Evolutionary conservation across 2,113 vertebrate species (phyloP), one percentile per base, ranked within the genome.

Genomic region (Phyllopteryx taeniolatus): DNA sequence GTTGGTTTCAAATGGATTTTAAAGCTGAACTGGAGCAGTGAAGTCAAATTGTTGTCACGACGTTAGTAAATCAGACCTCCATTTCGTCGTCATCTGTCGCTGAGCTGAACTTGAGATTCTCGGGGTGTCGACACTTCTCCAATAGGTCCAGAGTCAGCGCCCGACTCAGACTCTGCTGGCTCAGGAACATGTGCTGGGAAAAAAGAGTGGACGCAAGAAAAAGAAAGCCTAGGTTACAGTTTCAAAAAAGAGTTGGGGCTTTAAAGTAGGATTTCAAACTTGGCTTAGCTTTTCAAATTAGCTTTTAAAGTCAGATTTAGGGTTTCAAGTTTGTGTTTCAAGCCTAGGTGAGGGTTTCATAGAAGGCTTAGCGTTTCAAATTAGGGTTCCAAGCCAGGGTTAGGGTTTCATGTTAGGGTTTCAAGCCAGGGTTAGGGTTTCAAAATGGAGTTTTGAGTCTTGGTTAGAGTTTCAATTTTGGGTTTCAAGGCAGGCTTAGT

Each of bases 111-210:
- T 88, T 79, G 27, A 93, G 91, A 61, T 95, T 94, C 77, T 94
- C 95, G 4, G 96, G 95, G 61, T 96, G 88, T 43, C 76, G 86
- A 39, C 90, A 84, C 65, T 94, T 94, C 77, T 97, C 96, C 72
- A 97, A 91, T 77, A 97, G 92, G 27, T 96, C 94, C 27, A 94
- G 89, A 53, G 93, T 95, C 79, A 96, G 91, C 4, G 90, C 90
- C 75, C 86, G 88, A 8, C 75, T 92, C 70, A 97, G 89, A 44
- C 86, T 74, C 0, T 87, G 78, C 87, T 95, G 95, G 4, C 86
- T 91, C 69, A 96, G 79, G 75, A 96, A 92, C 8, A 86, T 71
- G 74, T 96, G 92, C 94, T 95, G 90, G 2, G 44, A 11, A n/a
- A 4, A 15, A 54, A 42, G 35, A 44, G 44, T 31, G 12, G 15